Evolutionary conservation across 1,140 invertebrate genomes (phyloP).

Genomic region (Drosophila mauritiana): DNA sequence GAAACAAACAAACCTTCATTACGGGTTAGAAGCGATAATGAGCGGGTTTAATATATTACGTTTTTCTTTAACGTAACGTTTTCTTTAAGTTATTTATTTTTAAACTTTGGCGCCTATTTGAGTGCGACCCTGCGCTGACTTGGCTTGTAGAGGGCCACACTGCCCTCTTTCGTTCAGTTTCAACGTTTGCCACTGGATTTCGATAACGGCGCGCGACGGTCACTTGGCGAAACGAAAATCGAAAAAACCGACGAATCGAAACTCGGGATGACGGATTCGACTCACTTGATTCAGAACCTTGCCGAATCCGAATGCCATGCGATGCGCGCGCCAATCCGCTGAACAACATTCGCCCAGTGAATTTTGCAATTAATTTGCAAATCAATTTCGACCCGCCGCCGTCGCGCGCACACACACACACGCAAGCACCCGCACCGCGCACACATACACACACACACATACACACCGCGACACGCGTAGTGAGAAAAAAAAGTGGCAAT

Average conservation of each 20-base stretch:
- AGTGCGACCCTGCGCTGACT: neutral
- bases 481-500: conserved; percentile 18
- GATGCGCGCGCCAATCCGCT: conserved; percentile 31
- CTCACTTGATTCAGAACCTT: conserved; percentile 5
- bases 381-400: conserved; percentile 10
- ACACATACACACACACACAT: conserved; percentile 4
- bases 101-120: neutral
- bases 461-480: conserved; percentile 5
- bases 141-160: neutral
- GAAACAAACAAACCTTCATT: too few species aligned
- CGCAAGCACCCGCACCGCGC: conserved; percentile 7
- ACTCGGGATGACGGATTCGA: neutral
- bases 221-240: conserved; percentile 3
- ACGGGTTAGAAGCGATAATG: too few species aligned
- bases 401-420: conserved; percentile 2
- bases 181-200: neutral
- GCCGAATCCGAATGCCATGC: conserved; percentile 15
- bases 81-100: neutral
- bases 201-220: neutral
- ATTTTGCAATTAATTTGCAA: conserved; percentile 19
- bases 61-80: too few species aligned
- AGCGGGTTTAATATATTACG: too few species aligned
- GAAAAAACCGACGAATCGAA: conserved; percentile 15
- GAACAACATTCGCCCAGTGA: conserved; percentile 23
- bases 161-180: neutral